phyloP scores from a whole-genome alignment of 2,888 invertebrate genomes.

The Lissocephala sabroskyi region DNA sequence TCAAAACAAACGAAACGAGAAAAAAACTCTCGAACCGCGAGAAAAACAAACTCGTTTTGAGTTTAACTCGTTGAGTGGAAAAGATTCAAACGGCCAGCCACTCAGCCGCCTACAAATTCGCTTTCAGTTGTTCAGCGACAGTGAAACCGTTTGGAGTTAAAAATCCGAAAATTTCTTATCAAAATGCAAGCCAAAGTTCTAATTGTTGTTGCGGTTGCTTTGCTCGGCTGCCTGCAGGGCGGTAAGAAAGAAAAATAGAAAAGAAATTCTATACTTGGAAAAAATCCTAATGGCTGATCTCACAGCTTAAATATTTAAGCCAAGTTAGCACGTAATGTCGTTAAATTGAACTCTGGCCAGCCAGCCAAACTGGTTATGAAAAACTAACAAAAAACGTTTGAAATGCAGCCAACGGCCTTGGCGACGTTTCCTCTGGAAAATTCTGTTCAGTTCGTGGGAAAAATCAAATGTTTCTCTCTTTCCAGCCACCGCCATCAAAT shows the following conservation, averaged over 20 bases:
- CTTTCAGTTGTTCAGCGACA: slow-evolving; percentile 45
- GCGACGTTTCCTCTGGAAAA: too few relatives aligned
- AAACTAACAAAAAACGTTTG: slow-evolving; percentile 7
- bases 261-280: background rate
- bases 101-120: too few relatives aligned
- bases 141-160: slow-evolving; percentile 17
- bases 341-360: too few relatives aligned
- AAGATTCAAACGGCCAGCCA: too few relatives aligned
- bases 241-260: slow-evolving; percentile 49
- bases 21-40: background rate
- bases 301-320: too few relatives aligned
- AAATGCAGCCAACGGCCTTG: background rate
- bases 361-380: slow-evolving; percentile 17
- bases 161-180: background rate
- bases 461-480: background rate
- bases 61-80: slow-evolving; percentile 41
- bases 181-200: slow-evolving; percentile 65
- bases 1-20: slow-evolving; percentile 47
- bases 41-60: slow-evolving; percentile 41
- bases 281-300: background rate
- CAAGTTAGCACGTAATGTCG: too few relatives aligned
- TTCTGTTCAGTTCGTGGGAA: too few relatives aligned
- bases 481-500: slow-evolving; percentile 66
- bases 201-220: slow-evolving; percentile 49
- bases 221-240: slow-evolving; percentile 58